Conservation (phyloP, 2,113 vertebrate genomes). For the Leptocoma aspasia region DNA sequence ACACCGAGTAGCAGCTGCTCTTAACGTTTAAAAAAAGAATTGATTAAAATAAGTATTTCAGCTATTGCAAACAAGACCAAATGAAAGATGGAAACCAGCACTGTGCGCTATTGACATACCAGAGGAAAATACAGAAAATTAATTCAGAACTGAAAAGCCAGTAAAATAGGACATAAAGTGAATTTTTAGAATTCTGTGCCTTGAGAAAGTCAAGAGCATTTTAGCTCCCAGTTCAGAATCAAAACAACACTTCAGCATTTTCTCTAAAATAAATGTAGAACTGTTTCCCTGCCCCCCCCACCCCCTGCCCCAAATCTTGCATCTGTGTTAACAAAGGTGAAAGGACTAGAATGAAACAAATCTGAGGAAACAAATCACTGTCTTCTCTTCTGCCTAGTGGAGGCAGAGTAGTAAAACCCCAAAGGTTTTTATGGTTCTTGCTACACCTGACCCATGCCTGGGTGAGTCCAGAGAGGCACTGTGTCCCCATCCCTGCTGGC, state of each 20-base stretch:
- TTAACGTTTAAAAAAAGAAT: conserved; percentile 38
- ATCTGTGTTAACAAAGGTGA: neutral
- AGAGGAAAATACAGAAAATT: conserved; percentile 8
- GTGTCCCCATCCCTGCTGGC: neutral
- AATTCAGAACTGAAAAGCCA: conserved; percentile 15
- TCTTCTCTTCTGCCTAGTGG: neutral
- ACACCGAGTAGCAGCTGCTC: conserved; percentile 28
- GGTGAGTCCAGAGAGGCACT: neutral
- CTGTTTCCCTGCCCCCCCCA: rapidly evolving
- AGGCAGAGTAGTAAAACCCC: neutral
- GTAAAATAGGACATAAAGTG: neutral
- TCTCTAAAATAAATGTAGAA: neutral
- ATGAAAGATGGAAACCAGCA: neutral
- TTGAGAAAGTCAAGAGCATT: conserved; percentile 37
- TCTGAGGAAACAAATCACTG: neutral
- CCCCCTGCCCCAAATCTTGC: rapidly evolving
- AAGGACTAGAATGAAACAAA: neutral
- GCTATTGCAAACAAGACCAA: conserved; percentile 26
- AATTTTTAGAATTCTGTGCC: conserved; percentile 33
- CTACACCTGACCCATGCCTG: neutral
- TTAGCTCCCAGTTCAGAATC: neutral
- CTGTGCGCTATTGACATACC: neutral
- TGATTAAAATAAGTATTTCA: conserved; percentile 38
- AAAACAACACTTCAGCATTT: conserved; percentile 3
- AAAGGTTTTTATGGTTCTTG: neutral